Base-by-base conservation (phyloP, 2,113 vertebrate species). In the Lepisosteus oculatus region DNA sequence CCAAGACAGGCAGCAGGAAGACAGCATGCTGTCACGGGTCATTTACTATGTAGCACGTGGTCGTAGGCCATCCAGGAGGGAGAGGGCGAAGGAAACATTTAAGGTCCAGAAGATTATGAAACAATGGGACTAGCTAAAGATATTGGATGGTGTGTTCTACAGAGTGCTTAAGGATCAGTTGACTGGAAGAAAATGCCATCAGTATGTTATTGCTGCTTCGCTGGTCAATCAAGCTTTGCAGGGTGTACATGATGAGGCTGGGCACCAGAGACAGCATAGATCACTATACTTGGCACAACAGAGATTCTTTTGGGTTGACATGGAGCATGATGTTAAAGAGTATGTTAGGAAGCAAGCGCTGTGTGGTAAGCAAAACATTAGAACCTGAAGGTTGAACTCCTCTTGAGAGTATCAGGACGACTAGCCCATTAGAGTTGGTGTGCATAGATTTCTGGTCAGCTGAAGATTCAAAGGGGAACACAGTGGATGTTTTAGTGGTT, bases 391-490 rank as follows among this genome's bases (percentile, higher is more conserved):
- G 47, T 12, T 8, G 71, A 29, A 65, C 66, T 2, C 75, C 71
- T 0, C 57, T 69, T 3, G 67, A 74, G 41, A 74, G 71, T n/a
- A 64, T 76, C 14, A 73, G 62, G 13, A 68, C 43, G 6, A 66
- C 76, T 3, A 42, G 29, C 0, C 67, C 44, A 6, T n/a, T 74
- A 3, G 42, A 74, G 12, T 41, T 74, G 42, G 61, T 77, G 13
- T 77, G 68, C 14, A 67, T 68, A 1, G 64, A 76, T 11, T 76
- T 67, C 11, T 68, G 70, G 70, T 61, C 65, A 8, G 70, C 69
- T 6, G 74, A 76, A 44, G 69, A 76, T 7, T 13, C 44, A 12
- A 67, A 56, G 54, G 17, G 45, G 9, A 55, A 61, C 3, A 4
- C 44, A 13, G 57, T 76, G 0, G 45, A 76, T 12, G 70, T 72